Percentiles rank a stretch among this genome's conserved stretches.
Evolutionary conservation across 2,797 vertebrate genomes (phyloP).

Genomic region (Cercopithecus neglectus): DNA sequence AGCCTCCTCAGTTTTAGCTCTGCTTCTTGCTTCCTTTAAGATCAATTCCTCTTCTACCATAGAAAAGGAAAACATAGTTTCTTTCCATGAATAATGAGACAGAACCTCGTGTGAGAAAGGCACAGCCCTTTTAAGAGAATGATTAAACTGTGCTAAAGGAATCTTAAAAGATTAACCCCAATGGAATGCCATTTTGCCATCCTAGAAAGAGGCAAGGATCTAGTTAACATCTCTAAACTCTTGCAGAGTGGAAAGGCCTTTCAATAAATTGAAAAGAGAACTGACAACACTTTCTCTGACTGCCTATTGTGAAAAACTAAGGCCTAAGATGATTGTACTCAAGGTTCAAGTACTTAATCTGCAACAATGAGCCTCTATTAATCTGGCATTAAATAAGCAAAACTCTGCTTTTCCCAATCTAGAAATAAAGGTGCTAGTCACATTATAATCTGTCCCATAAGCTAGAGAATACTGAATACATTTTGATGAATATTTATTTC

Average conservation of each 20-base stretch:
- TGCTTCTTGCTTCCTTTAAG: neutral
- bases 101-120: neutral
- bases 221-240: neutral
- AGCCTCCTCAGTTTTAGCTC: neutral
- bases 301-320: neutral
- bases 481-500: slow-evolving; percentile 43
- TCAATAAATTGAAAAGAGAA: neutral
- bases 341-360: neutral
- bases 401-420: neutral
- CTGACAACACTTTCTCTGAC: neutral
- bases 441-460: neutral
- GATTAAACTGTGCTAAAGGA: neutral
- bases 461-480: neutral
- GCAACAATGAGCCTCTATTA: neutral
- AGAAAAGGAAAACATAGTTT: neutral
- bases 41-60: neutral
- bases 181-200: neutral
- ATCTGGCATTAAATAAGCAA: neutral
- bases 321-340: neutral
- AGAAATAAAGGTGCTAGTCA: slow-evolving; percentile 13
- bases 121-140: neutral
- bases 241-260: neutral
- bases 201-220: neutral
- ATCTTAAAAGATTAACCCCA: slow-evolving; percentile 9
- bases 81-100: neutral